A percentile compares a stretch with the other conserved stretches of the same genome.
Conservation (phyloP, 2,888 invertebrate species). For the Phaedon cochleariae region DNA sequence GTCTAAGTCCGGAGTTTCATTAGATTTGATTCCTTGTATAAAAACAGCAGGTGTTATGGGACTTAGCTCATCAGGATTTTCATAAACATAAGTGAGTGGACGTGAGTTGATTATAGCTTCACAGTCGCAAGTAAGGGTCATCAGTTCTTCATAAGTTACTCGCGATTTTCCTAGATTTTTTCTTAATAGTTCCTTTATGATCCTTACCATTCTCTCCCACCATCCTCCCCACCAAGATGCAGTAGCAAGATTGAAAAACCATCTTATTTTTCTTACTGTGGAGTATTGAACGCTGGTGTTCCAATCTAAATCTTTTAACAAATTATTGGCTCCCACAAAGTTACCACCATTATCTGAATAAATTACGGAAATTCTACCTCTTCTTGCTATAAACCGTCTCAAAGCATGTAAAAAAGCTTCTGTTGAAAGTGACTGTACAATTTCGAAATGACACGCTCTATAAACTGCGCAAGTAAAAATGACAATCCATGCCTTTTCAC, state of each 20-base stretch:
- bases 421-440: constrained; percentile 46
- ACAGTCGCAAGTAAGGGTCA: constrained; percentile 21
- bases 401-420: constrained; percentile 48
- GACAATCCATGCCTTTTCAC: constrained; percentile 50
- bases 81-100: constrained; percentile 16
- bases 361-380: constrained; percentile 49
- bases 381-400: constrained; percentile 48
- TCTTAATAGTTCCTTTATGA: constrained; percentile 19
- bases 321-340: constrained; percentile 51
- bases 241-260: constrained; percentile 48
- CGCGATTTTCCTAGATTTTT: constrained; percentile 10
- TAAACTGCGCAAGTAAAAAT: constrained; percentile 57
- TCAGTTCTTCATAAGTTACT: constrained; percentile 13
- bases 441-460: constrained; percentile 55
- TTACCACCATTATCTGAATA: constrained; percentile 56
- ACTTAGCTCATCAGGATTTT: constrained; percentile 5
- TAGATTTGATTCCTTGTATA: background rate
- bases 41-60: background rate
- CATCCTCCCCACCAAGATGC: constrained; percentile 21
- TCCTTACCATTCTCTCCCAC: constrained; percentile 15
- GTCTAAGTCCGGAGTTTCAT: background rate
- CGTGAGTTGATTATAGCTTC: constrained; percentile 16
- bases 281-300: constrained; percentile 31
- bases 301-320: constrained; percentile 43
- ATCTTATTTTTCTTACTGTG: constrained; percentile 34